Evolutionary conservation across 2,888 invertebrate genomes (phyloP).

Genomic region (Fragum fragum): DNA sequence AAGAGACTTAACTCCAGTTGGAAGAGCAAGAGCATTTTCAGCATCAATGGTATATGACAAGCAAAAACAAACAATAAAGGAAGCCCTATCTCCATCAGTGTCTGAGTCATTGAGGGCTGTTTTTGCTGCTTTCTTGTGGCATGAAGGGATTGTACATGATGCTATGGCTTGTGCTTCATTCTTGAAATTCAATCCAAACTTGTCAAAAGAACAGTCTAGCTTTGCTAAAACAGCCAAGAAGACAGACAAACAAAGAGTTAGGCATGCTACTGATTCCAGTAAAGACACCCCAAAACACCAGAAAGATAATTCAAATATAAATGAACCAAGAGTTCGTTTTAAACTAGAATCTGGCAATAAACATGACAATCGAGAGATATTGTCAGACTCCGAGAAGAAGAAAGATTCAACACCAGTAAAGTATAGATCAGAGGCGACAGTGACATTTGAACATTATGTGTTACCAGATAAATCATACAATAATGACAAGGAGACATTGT

Average conservation of each 20-base stretch:
- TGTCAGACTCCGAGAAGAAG: slow-evolving; percentile 66
- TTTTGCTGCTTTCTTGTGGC: slow-evolving; percentile 98
- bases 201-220: slow-evolving; percentile 84
- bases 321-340: slow-evolving; percentile 80
- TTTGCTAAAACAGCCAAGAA: slow-evolving; percentile 72
- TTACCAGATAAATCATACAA: slow-evolving; percentile 56
- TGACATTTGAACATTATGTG: slow-evolving; percentile 64
- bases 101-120: slow-evolving; percentile 97
- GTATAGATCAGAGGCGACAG: slow-evolving; percentile 77
- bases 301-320: slow-evolving; percentile 77
- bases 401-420: slow-evolving; percentile 65
- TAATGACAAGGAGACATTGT: slow-evolving; percentile 80
- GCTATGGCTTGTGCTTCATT: slow-evolving; percentile 99
- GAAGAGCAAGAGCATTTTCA: slow-evolving; percentile 78
- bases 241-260: slow-evolving; percentile 70
- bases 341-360: slow-evolving; percentile 76
- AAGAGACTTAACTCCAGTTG: slow-evolving; percentile 76
- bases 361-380: slow-evolving; percentile 64
- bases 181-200: slow-evolving; percentile 92
- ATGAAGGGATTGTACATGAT: slow-evolving; percentile 98
- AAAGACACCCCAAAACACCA: slow-evolving; percentile 74
- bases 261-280: slow-evolving; percentile 82
- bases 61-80: slow-evolving; percentile 89
- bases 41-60: slow-evolving; percentile 75
- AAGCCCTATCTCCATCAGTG: slow-evolving; percentile 96